These are phyloP conservation scores for Pelobates fuscus DNA, from an alignment of 2,113 vertebrate genomes.

Conservation along the genomic window DNA sequence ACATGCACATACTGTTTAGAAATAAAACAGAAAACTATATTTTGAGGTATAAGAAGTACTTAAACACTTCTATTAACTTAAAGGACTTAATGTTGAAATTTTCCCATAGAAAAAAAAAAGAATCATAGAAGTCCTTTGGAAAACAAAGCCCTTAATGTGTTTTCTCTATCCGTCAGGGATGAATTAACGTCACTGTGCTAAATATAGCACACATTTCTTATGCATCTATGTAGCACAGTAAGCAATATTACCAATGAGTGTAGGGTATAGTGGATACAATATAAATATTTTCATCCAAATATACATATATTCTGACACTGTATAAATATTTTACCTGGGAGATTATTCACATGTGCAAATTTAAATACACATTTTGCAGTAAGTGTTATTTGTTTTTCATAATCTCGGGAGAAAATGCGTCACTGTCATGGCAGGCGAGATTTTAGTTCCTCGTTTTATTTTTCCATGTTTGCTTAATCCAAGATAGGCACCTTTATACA, in stretches of 20 bases:
- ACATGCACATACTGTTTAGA: conserved; percentile 10
- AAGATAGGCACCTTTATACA: conserved; percentile 80
- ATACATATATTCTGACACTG: conserved; percentile 74
- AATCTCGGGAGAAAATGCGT: conserved; percentile 95
- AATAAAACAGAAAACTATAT: conserved; percentile 55
- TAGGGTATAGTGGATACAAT: conserved; percentile 60
- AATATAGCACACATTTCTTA: conserved; percentile 67
- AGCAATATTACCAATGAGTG: conserved; percentile 75
- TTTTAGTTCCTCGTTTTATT: conserved; percentile 86
- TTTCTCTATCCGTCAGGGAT: conserved; percentile 61
- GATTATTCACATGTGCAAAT: conserved; percentile 83
- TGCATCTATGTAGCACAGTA: conserved; percentile 63
- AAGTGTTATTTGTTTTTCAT: conserved; percentile 62
- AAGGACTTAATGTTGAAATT: conserved; percentile 19
- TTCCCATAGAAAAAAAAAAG: conserved; percentile 34
- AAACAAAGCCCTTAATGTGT: conserved; percentile 45
- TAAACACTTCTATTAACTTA: conserved; percentile 57
- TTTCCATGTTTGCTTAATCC: conserved; percentile 91
- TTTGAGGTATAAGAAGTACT: conserved; percentile 75
- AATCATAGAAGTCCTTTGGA: conserved; percentile 20
- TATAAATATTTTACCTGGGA: conserved; percentile 83
- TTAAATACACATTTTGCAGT: conserved; percentile 56
- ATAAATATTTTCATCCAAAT: conserved; percentile 81
- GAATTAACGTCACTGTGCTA: conserved; percentile 60
- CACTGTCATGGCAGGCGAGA: conserved; percentile 88